Evolutionary conservation across 2,888 invertebrate genomes (phyloP).

Genomic region (Luffia ferchaultella): DNA sequence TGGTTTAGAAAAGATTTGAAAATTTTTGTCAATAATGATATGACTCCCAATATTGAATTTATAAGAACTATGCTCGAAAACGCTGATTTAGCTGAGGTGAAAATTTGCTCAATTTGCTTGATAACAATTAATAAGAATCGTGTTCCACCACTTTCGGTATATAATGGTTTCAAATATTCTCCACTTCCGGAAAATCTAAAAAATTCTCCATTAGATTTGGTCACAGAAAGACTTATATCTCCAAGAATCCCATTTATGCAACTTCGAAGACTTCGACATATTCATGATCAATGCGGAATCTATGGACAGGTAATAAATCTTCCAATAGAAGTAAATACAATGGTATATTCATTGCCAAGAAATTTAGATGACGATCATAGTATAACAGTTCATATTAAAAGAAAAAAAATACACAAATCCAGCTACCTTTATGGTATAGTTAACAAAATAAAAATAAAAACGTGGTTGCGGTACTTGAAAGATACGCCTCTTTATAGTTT

Average conservation of each 20-base stretch:
- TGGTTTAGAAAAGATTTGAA: constrained; percentile 13
- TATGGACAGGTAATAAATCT: constrained; percentile 23
- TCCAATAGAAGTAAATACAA: constrained; percentile 18
- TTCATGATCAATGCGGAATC: constrained; percentile 20
- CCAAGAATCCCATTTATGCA: constrained; percentile 11
- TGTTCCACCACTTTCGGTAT: constrained; percentile 13
- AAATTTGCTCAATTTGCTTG: constrained; percentile 16
- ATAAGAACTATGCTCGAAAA: constrained; percentile 14
- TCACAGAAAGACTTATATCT: constrained; percentile 14
- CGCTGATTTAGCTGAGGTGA: constrained; percentile 9
- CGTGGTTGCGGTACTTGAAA: constrained; percentile 17
- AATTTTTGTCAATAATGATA: constrained; percentile 4
- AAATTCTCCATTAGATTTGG: constrained; percentile 11
- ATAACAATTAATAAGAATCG: constrained; percentile 12
- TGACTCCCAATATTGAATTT: constrained; percentile 10
- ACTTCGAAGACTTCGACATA: constrained; percentile 18
- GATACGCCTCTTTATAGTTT: constrained; percentile 10
- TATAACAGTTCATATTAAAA: constrained; percentile 21
- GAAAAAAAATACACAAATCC: constrained; percentile 17
- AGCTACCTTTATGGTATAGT: constrained; percentile 19
- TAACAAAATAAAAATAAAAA: constrained; percentile 16
- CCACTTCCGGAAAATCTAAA: constrained; percentile 10
- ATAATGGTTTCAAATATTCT: constrained; percentile 15
- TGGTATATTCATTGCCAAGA: constrained; percentile 17
- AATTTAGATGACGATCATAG: constrained; percentile 21